Percentiles rank a stretch among this genome's conserved stretches.
These are phyloP conservation scores for Epizoanthus scotinus DNA, from an alignment of 92 coral and sea anemone species.

Conservation along the genomic window DNA sequence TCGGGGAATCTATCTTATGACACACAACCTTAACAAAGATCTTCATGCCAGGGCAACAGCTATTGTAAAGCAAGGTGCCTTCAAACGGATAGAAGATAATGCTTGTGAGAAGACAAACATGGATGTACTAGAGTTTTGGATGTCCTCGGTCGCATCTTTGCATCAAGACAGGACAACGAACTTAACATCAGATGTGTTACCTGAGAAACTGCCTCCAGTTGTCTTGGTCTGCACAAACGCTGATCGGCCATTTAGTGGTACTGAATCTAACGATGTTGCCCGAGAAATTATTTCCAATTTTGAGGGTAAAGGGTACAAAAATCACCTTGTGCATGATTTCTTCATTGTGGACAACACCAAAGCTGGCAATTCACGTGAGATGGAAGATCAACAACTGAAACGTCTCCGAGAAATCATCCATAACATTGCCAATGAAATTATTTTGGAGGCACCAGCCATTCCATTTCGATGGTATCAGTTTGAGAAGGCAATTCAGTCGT, in stretches of 20 bases:
- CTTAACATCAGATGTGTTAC: neutral
- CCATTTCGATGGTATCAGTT: constrained; percentile 57
- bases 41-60: constrained; percentile 17
- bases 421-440: constrained; percentile 33
- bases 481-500: constrained; percentile 52
- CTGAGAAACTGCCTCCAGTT: constrained; percentile 36
- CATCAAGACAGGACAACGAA: neutral
- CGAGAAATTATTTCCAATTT: constrained; percentile 27
- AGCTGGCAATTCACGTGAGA: constrained; percentile 20
- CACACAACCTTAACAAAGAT: constrained; percentile 14
- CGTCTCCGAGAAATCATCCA: constrained; percentile 47
- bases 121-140: constrained; percentile 35
- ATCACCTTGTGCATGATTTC: constrained; percentile 27
- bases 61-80: constrained; percentile 22
- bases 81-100: constrained; percentile 26
- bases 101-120: constrained; percentile 16
- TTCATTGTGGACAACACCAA: constrained; percentile 61
- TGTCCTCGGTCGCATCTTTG: constrained; percentile 23
- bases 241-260: constrained; percentile 42
- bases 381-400: constrained; percentile 36
- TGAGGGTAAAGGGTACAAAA: constrained; percentile 11
- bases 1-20: constrained; percentile 7
- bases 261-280: constrained; percentile 31
- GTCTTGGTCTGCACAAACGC: constrained; percentile 65
- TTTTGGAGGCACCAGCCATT: constrained; percentile 29